A percentile compares a stretch with the other conserved stretches of the same genome.
Conservation (phyloP, 2,797 vertebrate species). For the Neosilurus hyrtlii region DNA sequence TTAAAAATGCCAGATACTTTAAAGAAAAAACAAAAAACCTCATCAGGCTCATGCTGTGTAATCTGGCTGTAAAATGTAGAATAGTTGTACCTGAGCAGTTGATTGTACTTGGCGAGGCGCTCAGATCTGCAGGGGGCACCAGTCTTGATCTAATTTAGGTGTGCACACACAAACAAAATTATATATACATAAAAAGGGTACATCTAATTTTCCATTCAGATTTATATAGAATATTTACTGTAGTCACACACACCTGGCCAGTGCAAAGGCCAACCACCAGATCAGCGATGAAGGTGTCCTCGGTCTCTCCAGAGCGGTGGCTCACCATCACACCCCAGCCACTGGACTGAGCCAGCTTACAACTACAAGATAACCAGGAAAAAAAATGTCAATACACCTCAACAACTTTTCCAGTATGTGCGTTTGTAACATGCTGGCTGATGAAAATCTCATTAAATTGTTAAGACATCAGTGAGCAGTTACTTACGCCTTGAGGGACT, state of each 20-base stretch:
- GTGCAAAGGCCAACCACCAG: slow-evolving; percentile 98
- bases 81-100: slow-evolving; percentile 84
- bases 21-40: background rate
- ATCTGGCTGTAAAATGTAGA: background rate
- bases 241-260: slow-evolving; percentile 81
- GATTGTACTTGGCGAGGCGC: slow-evolving; percentile 98
- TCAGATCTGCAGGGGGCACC: slow-evolving; percentile 97
- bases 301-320: slow-evolving; percentile 96
- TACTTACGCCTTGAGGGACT: slow-evolving; percentile 95
- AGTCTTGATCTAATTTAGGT: slow-evolving; percentile 87
- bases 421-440: background rate
- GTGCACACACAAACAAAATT: background rate
- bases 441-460: background rate
- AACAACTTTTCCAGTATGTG: background rate
- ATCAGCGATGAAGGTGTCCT: slow-evolving; percentile 98
- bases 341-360: slow-evolving; percentile 92
- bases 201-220: background rate
- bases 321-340: slow-evolving; percentile 99
- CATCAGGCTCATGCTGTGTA: background rate
- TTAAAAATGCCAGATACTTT: background rate
- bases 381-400: slow-evolving; percentile 1
- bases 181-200: background rate
- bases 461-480: background rate
- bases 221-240: background rate
- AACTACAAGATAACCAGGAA: slow-evolving; percentile 68